Evolutionary conservation across 2,888 invertebrate genomes (phyloP).

Genomic region (Diachrysia chrysitis): DNA sequence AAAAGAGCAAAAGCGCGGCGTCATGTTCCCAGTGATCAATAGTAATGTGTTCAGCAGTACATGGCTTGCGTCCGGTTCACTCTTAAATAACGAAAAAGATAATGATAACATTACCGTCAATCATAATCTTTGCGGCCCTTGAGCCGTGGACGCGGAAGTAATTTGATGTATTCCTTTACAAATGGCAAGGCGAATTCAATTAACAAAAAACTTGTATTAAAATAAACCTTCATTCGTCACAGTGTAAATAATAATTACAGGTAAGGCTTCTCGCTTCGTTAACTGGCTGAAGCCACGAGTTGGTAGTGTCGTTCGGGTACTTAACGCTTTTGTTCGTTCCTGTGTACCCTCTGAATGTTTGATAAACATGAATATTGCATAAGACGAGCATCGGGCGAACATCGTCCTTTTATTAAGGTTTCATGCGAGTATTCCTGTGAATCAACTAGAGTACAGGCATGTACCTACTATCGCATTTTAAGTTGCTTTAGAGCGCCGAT

Average conservation of each 20-base stretch:
- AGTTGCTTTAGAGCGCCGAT: too few species aligned
- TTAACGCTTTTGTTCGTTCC: neutral
- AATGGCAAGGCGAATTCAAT: constrained; percentile 46
- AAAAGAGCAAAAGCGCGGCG: constrained; percentile 11
- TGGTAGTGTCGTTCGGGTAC: constrained; percentile 10
- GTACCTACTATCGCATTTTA: too few species aligned
- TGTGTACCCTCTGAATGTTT: neutral
- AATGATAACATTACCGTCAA: constrained; percentile 31
- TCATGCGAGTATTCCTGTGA: constrained; percentile 6
- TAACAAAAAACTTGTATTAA: constrained; percentile 44
- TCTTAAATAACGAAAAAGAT: constrained; percentile 10
- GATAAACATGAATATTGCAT: constrained; percentile 24
- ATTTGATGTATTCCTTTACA: constrained; percentile 42
- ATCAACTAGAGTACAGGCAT: neutral
- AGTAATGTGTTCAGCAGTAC: neutral
- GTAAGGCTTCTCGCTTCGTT: constrained; percentile 17
- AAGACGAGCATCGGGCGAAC: neutral
- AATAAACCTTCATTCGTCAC: constrained; percentile 36
- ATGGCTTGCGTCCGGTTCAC: neutral
- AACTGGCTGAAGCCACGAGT: neutral
- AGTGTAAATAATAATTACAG: constrained; percentile 20
- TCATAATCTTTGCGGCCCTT: constrained; percentile 57
- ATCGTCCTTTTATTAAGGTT: constrained; percentile 3
- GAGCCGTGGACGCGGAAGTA: constrained; percentile 58
- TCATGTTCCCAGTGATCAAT: constrained; percentile 16